Percentiles rank a stretch among this genome's conserved stretches.
Conservation (phyloP, 2,888 invertebrate species). For the Lysandra coridon region DNA sequence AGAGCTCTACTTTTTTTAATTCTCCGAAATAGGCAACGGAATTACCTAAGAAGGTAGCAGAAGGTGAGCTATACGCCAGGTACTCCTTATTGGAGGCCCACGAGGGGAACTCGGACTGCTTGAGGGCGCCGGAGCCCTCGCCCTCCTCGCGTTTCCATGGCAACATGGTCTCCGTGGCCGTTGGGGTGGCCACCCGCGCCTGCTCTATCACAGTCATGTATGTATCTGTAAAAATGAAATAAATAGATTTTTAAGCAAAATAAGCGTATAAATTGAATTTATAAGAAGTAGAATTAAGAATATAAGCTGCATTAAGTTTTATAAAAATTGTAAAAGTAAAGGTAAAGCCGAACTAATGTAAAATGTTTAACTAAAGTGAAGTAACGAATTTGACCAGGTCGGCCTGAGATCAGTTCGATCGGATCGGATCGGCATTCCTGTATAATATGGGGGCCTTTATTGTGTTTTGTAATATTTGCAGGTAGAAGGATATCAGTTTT, state of each 20-base stretch:
- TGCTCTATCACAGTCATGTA: conserved; percentile 82
- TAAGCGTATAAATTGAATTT: not conserved
- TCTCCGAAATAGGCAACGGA: not conserved
- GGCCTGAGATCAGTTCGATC: not conserved
- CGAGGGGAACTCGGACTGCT: conserved; percentile 94
- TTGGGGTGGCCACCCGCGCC: conserved; percentile 90
- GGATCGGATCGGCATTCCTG: too few relatives aligned
- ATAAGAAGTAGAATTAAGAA: too few relatives aligned
- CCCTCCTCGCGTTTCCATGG: conserved; percentile 96
- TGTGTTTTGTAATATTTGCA: not conserved
- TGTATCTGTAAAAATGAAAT: conserved; percentile 51
- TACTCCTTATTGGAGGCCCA: conserved; percentile 98
- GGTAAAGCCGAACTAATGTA: too few relatives aligned
- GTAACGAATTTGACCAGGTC: too few relatives aligned
- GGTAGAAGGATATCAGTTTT: not conserved
- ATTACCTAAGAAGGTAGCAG: conserved; percentile 93
- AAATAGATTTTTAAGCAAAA: not conserved
- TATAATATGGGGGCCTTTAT: not conserved
- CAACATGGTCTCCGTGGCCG: conserved; percentile 92
- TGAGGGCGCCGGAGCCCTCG: conserved; percentile 83
- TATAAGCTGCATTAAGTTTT: too few relatives aligned
- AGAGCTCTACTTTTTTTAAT: not conserved
- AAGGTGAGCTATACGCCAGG: conserved; percentile 93
- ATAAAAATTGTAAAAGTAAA: too few relatives aligned
- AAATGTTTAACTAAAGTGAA: too few relatives aligned